These are phyloP conservation scores for Sterna hirundo DNA, from an alignment of 2,113 vertebrate species.

Conservation along the genomic window DNA sequence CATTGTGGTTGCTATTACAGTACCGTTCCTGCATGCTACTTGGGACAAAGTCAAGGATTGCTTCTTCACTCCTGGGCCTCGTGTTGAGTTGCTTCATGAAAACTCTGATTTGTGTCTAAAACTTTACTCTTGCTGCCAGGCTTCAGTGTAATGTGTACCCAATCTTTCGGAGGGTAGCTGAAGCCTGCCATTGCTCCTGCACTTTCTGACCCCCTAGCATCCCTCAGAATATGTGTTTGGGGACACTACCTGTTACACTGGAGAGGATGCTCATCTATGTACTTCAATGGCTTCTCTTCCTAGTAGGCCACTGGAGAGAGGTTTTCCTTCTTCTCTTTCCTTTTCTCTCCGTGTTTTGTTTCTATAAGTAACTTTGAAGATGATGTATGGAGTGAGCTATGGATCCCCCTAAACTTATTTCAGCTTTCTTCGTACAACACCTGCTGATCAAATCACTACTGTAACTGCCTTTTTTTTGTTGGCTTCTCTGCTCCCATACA, in stretches of 20 bases:
- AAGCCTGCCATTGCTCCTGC: background rate
- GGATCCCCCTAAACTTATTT: background rate
- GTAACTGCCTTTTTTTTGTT: background rate
- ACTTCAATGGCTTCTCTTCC: background rate
- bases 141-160: background rate
- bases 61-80: background rate
- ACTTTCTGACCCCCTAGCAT: background rate
- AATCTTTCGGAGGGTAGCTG: background rate
- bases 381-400: background rate
- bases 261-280: background rate
- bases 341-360: background rate
- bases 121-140: background rate
- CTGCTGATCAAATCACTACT: background rate
- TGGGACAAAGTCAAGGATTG: background rate
- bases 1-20: background rate
- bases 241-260: background rate
- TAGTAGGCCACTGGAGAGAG: background rate
- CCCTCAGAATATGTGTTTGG: background rate
- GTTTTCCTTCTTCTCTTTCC: background rate
- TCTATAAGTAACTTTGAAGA: background rate
- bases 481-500: background rate
- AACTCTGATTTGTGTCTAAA: background rate
- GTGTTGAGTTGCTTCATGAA: background rate
- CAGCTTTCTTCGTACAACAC: background rate
- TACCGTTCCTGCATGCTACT: background rate